These are phyloP conservation scores for Ancistrus triradiatus DNA, from an alignment of 2,113 vertebrate species.

Conservation along the genomic window DNA sequence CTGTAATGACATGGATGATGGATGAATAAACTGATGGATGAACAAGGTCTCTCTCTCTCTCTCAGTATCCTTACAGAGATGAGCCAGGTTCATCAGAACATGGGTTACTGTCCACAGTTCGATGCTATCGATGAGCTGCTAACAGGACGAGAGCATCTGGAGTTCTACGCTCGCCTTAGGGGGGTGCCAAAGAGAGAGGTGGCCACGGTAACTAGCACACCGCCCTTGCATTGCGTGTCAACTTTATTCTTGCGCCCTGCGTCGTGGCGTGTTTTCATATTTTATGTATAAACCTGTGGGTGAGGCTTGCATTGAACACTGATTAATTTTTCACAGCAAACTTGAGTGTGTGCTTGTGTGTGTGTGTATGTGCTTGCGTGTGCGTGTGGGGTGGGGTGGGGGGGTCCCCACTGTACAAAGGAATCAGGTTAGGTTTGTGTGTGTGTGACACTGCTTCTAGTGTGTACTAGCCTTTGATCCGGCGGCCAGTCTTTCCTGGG, in stretches of 20 bases:
- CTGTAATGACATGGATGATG: background rate
- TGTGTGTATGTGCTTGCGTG: constrained; percentile 8
- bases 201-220: constrained; percentile 32
- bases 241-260: background rate
- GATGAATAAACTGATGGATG: background rate
- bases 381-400: background rate
- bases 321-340: too few relatives aligned
- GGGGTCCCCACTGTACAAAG: background rate
- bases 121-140: constrained; percentile 42
- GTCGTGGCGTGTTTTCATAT: constrained; percentile 10
- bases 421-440: constrained; percentile 10
- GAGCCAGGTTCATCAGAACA: constrained; percentile 37
- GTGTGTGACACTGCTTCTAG: too few relatives aligned
- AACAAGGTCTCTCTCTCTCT: background rate
- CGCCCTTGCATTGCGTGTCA: too few relatives aligned
- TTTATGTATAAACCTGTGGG: constrained; percentile 9
- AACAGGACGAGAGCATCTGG: constrained; percentile 36
- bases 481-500: constrained; percentile 14
- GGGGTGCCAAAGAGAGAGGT: constrained; percentile 41
- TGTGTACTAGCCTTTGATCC: constrained; percentile 28
- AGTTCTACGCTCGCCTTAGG: constrained; percentile 36
- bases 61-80: constrained; percentile 37
- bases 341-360: constrained; percentile 17
- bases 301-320: background rate
- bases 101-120: constrained; percentile 49